Evolutionary conservation across 2,888 invertebrate species (phyloP), one percentile per base, ranked within the genome.

Genomic region (Anthrax anthrax): DNA sequence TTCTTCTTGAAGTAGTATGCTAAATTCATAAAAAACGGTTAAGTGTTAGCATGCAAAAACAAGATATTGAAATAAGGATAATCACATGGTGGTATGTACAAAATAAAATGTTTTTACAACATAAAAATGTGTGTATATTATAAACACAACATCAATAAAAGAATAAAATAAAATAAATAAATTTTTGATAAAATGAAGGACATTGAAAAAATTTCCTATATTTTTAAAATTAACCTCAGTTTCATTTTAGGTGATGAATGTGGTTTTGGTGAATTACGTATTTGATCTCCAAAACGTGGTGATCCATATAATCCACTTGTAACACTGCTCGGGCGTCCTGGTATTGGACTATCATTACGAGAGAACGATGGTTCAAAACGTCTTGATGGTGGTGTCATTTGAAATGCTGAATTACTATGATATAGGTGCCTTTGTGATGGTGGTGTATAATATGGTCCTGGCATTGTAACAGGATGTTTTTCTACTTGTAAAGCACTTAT

Each of bases 401-500:
- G 78, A 59, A 80, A 74, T 32, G 74, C 74, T 2, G 75, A 74
- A 56, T 73, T 73, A 54, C 74, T 69, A 59, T 74, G 73, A 60
- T 76, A 72, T 58, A 77, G 64, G 49, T 77, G 69, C 10, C 73
- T 69, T 52, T 74, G 71, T 13, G 80, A 76, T 4, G 83, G 82
- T 1, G 83, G 83, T 60, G 82, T 81, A 17, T 80, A 75, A 54
- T 77, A 79, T 2, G 88, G 88, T 39, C 88, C 88, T n/a, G 87
- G 87, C 49, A 86, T 86, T 38, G 84, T 84, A 52, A 89, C 81
- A 44, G 89, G 89, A 71, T 89, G 83, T 68, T 90, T 91, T 68
- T 91, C 91, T 56, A 91, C 89, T 74, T 91, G 89, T 50, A 92
- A 75, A 45, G 91, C 90, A 65, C 90, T 90, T 70, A 91, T 86